Percentiles rank a stretch among this genome's conserved stretches.
Evolutionary conservation across 1,140 invertebrate genomes (phyloP).

Genomic region (Heliothis virescens): DNA sequence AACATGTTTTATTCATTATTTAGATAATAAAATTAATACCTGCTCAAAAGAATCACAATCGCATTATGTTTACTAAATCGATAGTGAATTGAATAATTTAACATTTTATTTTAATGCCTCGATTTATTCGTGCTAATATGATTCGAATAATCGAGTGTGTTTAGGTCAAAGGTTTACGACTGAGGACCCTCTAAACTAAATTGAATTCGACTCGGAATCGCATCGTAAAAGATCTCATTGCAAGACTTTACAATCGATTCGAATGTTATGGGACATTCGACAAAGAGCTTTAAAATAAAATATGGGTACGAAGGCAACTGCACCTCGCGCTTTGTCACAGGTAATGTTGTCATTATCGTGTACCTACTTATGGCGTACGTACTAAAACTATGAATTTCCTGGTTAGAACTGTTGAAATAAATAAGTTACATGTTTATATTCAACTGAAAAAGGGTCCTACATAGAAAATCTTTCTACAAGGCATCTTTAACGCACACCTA

Average conservation of each 20-base stretch:
- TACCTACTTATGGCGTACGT: not conserved
- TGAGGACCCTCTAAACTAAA: constrained; percentile 72
- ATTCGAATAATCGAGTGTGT: constrained; percentile 55
- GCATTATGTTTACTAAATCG: constrained; percentile 43
- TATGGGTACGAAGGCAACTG: constrained; percentile 36
- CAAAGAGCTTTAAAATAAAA: constrained; percentile 48
- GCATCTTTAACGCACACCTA: too few species aligned
- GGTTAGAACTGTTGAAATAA: not conserved
- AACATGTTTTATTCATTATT: constrained; percentile 9
- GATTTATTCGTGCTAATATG: constrained; percentile 57
- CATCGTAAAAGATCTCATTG: constrained; percentile 74
- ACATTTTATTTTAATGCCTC: constrained; percentile 53
- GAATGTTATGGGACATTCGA: constrained; percentile 54
- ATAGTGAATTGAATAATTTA: constrained; percentile 52
- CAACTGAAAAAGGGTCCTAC: too few species aligned
- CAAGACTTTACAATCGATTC: constrained; percentile 65
- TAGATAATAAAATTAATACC: constrained; percentile 4
- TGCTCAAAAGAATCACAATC: constrained; percentile 23
- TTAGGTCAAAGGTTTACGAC: constrained; percentile 77
- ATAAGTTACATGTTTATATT: not conserved
- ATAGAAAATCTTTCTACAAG: too few species aligned
- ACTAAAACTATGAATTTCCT: not conserved
- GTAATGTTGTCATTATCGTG: constrained; percentile 20
- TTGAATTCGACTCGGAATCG: constrained; percentile 78
- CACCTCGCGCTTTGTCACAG: constrained; percentile 13